Base-by-base conservation (phyloP, 2,888 invertebrate species). In the Conops quadrifasciatus region DNA sequence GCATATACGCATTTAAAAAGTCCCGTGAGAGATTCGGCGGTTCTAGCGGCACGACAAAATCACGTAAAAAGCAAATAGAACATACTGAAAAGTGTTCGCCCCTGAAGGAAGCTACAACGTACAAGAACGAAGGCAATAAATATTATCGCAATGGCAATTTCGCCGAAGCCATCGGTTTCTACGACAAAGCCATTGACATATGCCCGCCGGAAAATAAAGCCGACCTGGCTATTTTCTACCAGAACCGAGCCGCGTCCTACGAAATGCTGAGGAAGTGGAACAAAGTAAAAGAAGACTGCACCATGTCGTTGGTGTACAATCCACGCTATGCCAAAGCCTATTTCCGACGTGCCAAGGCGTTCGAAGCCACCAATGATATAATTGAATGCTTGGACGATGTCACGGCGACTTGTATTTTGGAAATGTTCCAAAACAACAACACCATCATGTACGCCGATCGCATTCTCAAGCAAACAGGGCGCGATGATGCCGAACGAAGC, bases 161-260 rank as follows among this genome's bases (percentile, higher is more conserved):
- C 82, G 93, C 94, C 78, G 96, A 96, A 84, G 98, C 98, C 16
- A 94, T 97, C 72, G 86, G 89, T 45, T 90, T 92, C 78, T 99
- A 99, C 83, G 93, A 94, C 78, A 93, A 94, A 87, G 98, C 98
- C 1, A 98, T 99, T 68, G 94, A 96, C 78, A 89, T 93, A 45
- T 97, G 97, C 80, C 93, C 95, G 0, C 87, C 88, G 74, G 90
- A 93, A 70, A 90, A 92, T 78, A 88, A 88, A 30, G 89, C 89
- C 0, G 95, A 94, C 77, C 87, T 96, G 70, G 92, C 97, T 0
- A 96, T 95, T 19, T 96, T 95, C 86, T 96, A 96, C 85, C 98
- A 98, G 85, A 98, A 98, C 83, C 91, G 97, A 79, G 98, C 97
- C 15, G 98, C 97, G 19, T 94, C 96, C 58, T 95, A 95, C 85